A percentile compares a stretch with the other conserved stretches of the same genome.
Evolutionary conservation across 2,797 vertebrate genomes (phyloP).

Genomic region (Microcaecilia unicolor): DNA sequence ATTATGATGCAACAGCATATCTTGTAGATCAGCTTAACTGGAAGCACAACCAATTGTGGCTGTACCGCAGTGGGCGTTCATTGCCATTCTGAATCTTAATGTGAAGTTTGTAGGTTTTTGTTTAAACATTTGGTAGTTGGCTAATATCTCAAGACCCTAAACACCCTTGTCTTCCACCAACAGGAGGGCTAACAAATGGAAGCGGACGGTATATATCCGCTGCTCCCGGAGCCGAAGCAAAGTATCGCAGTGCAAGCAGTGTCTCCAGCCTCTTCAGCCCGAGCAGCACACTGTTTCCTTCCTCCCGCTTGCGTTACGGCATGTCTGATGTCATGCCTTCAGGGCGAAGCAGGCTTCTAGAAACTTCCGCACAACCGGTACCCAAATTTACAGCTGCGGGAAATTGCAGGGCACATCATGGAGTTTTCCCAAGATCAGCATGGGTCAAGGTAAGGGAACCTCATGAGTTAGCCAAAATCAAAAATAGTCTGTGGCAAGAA

Average conservation of each 20-base stretch:
- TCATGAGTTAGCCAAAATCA: conserved; percentile 4
- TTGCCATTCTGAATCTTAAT: too few relatives aligned
- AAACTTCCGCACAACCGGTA: conserved; percentile 97
- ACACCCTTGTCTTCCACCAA: background rate
- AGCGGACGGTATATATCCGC: conserved; percentile 96
- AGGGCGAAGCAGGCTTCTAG: conserved; percentile 88
- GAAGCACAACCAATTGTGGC: too few relatives aligned
- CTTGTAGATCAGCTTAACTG: too few relatives aligned
- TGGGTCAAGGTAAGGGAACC: conserved; percentile 77
- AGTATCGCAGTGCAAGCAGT: conserved; percentile 91
- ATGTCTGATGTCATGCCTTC: conserved; percentile 98
- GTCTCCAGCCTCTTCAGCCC: conserved; percentile 96
- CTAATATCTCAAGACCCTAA: background rate
- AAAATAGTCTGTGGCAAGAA: background rate
- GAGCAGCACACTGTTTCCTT: conserved; percentile 93
- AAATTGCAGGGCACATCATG: conserved; percentile 97
- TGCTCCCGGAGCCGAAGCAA: conserved; percentile 92
- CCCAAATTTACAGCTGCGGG: conserved; percentile 90
- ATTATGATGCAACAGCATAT: too few relatives aligned
- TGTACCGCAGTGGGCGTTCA: too few relatives aligned
- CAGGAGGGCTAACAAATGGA: conserved; percentile 93
- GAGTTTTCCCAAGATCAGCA: conserved; percentile 98
- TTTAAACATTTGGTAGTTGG: too few relatives aligned
- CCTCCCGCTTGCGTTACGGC: conserved; percentile 90
- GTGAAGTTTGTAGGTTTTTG: too few relatives aligned